Evolutionary conservation across 2,113 vertebrate genomes (phyloP).

Genomic region (Siphamia tubifer): DNA sequence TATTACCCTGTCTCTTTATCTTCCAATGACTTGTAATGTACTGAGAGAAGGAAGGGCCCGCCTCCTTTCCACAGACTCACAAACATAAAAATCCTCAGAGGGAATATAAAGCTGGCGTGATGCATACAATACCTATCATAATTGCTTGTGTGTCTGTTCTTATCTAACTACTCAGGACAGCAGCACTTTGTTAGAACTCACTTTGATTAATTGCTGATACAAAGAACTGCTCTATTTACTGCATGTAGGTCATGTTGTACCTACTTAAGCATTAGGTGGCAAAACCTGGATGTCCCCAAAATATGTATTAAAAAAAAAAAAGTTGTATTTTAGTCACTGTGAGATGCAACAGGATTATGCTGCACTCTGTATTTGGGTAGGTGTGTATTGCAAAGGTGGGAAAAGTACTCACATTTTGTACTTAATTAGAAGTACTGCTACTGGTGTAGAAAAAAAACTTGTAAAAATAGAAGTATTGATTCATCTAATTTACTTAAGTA

Average conservation of each 20-base stretch:
- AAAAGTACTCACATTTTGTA: too few species aligned
- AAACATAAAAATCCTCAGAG: slow-evolving; percentile 19
- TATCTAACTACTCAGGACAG: slow-evolving; percentile 54
- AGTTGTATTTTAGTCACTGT: slow-evolving; percentile 38
- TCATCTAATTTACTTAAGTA: too few species aligned
- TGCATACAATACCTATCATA: slow-evolving; percentile 39
- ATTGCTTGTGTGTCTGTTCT: slow-evolving; percentile 42
- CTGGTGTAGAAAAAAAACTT: too few species aligned
- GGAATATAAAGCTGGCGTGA: slow-evolving; percentile 26
- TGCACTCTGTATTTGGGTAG: slow-evolving; percentile 34
- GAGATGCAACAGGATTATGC: slow-evolving; percentile 14
- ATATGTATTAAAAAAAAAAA: slow-evolving; percentile 44
- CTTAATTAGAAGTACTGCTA: too few species aligned
- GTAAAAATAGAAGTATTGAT: too few species aligned
- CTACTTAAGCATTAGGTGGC: slow-evolving; percentile 35
- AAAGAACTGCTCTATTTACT: slow-evolving; percentile 65
- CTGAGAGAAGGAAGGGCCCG: slow-evolving; percentile 25
- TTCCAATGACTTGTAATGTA: slow-evolving; percentile 40
- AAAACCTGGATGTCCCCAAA: slow-evolving; percentile 41
- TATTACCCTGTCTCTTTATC: slow-evolving; percentile 44
- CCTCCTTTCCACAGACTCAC: slow-evolving; percentile 18
- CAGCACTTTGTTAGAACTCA: slow-evolving; percentile 65
- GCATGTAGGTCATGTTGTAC: slow-evolving; percentile 75
- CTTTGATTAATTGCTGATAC: slow-evolving; percentile 74
- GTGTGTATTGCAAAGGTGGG: too few species aligned